These are phyloP conservation scores for Orussus abietinus DNA, from an alignment of 1,140 invertebrate species.

Conservation along the genomic window DNA sequence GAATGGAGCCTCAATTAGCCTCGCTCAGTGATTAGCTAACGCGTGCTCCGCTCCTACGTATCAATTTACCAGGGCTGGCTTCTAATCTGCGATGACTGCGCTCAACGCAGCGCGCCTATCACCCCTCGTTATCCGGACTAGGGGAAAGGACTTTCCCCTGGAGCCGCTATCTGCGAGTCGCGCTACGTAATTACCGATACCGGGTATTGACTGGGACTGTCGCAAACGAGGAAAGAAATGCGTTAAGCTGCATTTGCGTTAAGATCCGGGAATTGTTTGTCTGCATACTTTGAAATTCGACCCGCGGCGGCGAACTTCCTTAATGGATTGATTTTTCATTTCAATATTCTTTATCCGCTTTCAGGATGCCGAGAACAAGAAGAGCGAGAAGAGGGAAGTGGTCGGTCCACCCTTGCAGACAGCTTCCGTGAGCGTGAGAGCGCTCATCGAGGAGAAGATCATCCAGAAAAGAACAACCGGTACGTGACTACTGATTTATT, in stretches of 20 bases:
- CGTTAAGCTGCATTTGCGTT: no score
- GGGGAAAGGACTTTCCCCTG: no score
- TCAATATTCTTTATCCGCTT: constrained; percentile 32
- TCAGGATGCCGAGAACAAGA: constrained; percentile 81
- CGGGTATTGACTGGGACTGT: no score
- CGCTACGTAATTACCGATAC: no score
- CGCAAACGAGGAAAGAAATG: no score
- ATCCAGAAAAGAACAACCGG: constrained; percentile 73
- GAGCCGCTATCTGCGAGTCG: no score
- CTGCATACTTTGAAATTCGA: not conserved
- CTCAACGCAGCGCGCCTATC: no score
- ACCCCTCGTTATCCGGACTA: no score
- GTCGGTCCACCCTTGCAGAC: constrained; percentile 79
- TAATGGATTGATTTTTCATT: not conserved
- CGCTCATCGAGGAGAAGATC: constrained; percentile 88
- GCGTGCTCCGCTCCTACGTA: constrained; percentile 25
- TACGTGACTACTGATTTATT: constrained; percentile 21
- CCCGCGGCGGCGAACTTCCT: not conserved
- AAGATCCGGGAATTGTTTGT: not conserved
- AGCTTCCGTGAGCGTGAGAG: constrained; percentile 80
- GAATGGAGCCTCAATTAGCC: constrained; percentile 45
- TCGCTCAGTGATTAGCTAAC: constrained; percentile 43
- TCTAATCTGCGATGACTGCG: constrained; percentile 18
- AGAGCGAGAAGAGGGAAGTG: constrained; percentile 78
- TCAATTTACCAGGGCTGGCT: constrained; percentile 34